Base-by-base conservation (phyloP, 1,140 invertebrate genomes). In the Drosophila lacteicornis region DNA sequence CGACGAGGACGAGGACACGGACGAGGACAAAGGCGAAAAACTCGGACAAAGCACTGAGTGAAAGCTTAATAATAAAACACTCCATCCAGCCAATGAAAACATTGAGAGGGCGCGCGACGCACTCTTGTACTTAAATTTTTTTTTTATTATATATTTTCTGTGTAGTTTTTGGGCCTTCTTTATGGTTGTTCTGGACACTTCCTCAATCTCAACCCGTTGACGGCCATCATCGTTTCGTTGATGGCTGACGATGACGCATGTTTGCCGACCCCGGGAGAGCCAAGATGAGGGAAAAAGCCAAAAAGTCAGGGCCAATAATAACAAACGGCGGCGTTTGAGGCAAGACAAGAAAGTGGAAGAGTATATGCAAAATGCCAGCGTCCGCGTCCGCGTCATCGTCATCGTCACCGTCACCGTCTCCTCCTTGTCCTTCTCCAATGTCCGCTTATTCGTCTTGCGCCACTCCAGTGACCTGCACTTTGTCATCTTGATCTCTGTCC, bases 401-500 rank as follows among this genome's bases (percentile, higher is more conserved):
- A 1, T 25, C 8, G 36, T 56, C 36, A 3, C 15, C 17, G 27
- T 33, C 50, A 19, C 13, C 50, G 36, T 40, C 53, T 13, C 13
- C 33, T 1, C 12, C 53, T 55, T 38, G 17, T 17, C 42, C 25
- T 40, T 40, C 50, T 63, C 58, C 33, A 22, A 30, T 57, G 36
- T 33, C 58, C 47, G 30, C 25, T 68, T 38, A 50, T 50, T 50
- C 43, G 57, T 30, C 43, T 79, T 83, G 63, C 62, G 50, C 60
- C 50, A 67, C 68, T 78, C 49, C 60, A 69, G 79, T 75, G 82
- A 86, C 82, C 82, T 79, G 75, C 79, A 82, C 75, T 85, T 82
- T 62, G 69, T 85, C 82, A 86, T 85, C 79, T 85, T 86, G 83
- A 85, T 86, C 82, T 79, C 73, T 75, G 63, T 59, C 58, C 19